Base-by-base conservation (phyloP, 2,888 invertebrate species). In the Nymphalis polychloros region DNA sequence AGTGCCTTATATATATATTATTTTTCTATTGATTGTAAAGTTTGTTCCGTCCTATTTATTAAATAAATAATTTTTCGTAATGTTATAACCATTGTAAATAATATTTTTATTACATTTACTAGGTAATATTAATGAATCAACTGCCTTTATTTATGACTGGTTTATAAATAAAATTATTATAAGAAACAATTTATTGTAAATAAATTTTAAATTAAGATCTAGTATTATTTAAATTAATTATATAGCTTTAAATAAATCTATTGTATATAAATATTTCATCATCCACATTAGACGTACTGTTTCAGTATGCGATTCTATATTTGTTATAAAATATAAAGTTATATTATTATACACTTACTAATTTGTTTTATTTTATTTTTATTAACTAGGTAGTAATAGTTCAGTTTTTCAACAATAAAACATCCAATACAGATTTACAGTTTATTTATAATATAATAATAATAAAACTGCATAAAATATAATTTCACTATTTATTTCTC, bases 281-380 rank as follows among this genome's bases (percentile, higher is more conserved):
- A 78, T 81, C 82, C 82, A 83, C 76, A 83, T 81, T 82, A 79
- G 78, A 75, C 85, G 81, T 86, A 79, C 89, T 86, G 82, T 79
- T 79, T 78, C 83, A 86, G 85, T 84, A 80, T 86, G 84, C 84
- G 81, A 85, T 85, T 89, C 84, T 91, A 92, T 92, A 92, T 91
- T 92, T 92, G 92, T 92, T 92, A 92, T 84, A 91, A 90, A 92
- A 90, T 89, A 92, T 87, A 90, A 91, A 91, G 85, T 88, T 89
- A 78, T 78, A 78, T 73, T 72, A 75, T 66, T 73, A 76, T 68
- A 71, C 53, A 55, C 65, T 66, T 69, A 66, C 69, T 55, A 55
- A 35, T 67, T 62, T 8, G 72, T 80, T 79, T 80, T 74, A 73
- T 76, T 80, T 13, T 73, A 23, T 41, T 20, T 20, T 50, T 20